These are phyloP conservation scores for Pitta sordida DNA, from an alignment of 2,113 vertebrate genomes.

Conservation along the genomic window DNA sequence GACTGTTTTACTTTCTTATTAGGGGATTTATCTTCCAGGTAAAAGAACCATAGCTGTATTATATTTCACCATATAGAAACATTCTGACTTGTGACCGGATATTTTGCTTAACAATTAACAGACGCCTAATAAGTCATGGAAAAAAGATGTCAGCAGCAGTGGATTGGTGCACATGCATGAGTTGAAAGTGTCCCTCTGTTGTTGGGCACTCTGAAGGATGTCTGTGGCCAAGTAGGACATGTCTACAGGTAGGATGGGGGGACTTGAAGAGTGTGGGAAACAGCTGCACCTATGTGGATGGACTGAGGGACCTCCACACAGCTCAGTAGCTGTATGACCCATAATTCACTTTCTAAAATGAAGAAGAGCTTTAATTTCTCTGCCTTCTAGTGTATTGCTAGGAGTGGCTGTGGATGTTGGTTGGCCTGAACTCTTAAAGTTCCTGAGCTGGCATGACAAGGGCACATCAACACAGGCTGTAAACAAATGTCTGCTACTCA, in stretches of 20 bases:
- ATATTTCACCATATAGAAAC: neutral
- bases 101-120: neutral
- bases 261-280: neutral
- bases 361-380: neutral
- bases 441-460: neutral
- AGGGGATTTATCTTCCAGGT: neutral
- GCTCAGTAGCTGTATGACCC: neutral
- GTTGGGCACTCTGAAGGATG: neutral
- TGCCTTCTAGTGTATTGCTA: neutral
- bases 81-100: neutral
- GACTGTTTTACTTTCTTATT: neutral
- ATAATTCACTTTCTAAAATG: neutral
- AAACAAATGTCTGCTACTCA: neutral
- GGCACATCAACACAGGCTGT: neutral
- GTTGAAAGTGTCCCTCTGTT: neutral
- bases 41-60: neutral
- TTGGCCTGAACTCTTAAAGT: neutral
- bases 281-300: neutral
- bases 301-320: neutral
- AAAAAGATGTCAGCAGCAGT: neutral
- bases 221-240: neutral
- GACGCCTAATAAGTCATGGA: neutral
- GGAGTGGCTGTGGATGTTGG: conserved; percentile 10
- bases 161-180: neutral
- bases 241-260: fast-evolving